Percentiles rank a stretch among this genome's conserved stretches.
Evolutionary conservation across 2,888 invertebrate species (phyloP).

Genomic region (Phragmatobia fuliginosa): DNA sequence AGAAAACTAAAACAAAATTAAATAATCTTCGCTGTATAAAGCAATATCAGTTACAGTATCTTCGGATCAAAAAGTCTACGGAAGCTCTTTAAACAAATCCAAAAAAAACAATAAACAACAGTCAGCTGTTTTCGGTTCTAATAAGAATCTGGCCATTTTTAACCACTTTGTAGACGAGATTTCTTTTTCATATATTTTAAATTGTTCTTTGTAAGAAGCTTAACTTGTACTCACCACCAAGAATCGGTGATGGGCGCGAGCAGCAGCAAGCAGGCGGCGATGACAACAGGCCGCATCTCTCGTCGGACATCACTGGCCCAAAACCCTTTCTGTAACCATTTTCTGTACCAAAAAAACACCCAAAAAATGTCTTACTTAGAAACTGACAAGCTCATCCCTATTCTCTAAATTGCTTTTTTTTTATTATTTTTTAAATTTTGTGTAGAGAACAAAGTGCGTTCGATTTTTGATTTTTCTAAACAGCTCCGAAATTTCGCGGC

Average conservation of each 20-base stretch:
- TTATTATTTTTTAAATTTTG: conserved; percentile 45
- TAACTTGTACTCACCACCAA: conserved; percentile 91
- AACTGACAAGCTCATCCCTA: conserved; percentile 46
- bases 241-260: conserved; percentile 95
- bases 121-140: conserved; percentile 46
- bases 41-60: background rate
- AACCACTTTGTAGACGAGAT: background rate
- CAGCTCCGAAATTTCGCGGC: conserved; percentile 76
- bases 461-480: conserved; percentile 73
- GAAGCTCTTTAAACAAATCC: conserved; percentile 5
- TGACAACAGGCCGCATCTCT: conserved; percentile 91
- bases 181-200: conserved; percentile 11
- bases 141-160: conserved; percentile 28
- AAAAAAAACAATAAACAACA: conserved; percentile 42
- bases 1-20: background rate
- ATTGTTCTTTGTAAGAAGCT: conserved; percentile 21
- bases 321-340: conserved; percentile 63
- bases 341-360: conserved; percentile 52
- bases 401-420: conserved; percentile 38
- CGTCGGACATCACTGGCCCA: conserved; percentile 81
- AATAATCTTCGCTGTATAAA: background rate
- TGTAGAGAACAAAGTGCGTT: conserved; percentile 55
- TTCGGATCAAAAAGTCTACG: conserved; percentile 9
- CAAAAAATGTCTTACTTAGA: conserved; percentile 47
- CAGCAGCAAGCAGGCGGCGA: conserved; percentile 94